phyloP scores from a whole-genome alignment of 2,888 invertebrate species.

The Keiferia lycopersicella region DNA sequence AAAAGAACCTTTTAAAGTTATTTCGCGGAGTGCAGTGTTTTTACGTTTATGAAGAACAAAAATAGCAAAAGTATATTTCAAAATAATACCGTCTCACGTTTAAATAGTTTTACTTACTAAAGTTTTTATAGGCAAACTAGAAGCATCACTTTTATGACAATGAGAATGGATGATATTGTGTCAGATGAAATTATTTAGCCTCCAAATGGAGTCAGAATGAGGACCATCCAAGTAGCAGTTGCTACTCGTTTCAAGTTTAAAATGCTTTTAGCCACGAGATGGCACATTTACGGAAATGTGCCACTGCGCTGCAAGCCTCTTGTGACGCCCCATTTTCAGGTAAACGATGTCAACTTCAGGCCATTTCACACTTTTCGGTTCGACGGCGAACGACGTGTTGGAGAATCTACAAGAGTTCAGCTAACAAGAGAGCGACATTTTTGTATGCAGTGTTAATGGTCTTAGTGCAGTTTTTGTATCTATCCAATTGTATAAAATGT shows the following conservation, averaged over 20 bases:
- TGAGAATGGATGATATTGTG: neutral
- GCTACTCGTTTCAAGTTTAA: neutral
- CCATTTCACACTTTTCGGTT: slow-evolving; percentile 9
- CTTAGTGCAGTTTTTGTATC: too few species aligned
- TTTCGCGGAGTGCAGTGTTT: too few species aligned
- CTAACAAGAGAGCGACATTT: neutral
- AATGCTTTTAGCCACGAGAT: slow-evolving; percentile 18
- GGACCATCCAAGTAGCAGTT: neutral
- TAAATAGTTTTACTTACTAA: too few species aligned
- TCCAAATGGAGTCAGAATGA: neutral
- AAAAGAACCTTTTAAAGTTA: too few species aligned
- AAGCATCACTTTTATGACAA: too few species aligned
- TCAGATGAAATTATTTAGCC: neutral
- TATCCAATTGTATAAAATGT: too few species aligned
- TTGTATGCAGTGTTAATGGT: too few species aligned
- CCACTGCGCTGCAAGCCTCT: slow-evolving; percentile 12
- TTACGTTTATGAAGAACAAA: too few species aligned
- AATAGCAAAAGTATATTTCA: too few species aligned
- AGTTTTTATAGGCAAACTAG: too few species aligned
- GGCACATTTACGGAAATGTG: slow-evolving; percentile 4
- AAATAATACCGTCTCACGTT: too few species aligned
- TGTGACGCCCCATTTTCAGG: slow-evolving; percentile 17
- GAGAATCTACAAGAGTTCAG: neutral
- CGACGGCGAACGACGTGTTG: neutral
- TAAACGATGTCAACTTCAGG: slow-evolving; percentile 20